Base-by-base conservation (phyloP, 2,888 invertebrate species). In the Crossocerus cetratus region DNA sequence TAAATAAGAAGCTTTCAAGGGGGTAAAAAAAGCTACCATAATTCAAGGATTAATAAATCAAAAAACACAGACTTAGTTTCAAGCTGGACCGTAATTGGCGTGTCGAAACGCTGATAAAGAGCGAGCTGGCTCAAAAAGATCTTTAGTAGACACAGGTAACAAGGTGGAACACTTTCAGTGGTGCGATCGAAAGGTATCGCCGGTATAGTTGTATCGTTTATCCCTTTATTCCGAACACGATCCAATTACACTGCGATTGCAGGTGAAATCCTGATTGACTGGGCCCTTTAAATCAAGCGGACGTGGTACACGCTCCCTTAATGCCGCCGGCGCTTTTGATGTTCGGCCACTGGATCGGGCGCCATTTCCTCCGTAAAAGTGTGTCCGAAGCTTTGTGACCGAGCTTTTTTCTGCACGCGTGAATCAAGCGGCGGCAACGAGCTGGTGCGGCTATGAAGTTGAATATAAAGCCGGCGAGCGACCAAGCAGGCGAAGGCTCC, bases 291-390 rank as follows among this genome's bases (percentile, higher is more conserved):
- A 87, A 87, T 88, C 86, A 85, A 86, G 85, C 88, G 80, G 85
- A 84, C 87, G 88, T 32, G 88, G 87, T 88, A 86, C 83, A 84
- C 86, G 84, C 86, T 86, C 86, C 78, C 84, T 86, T 84, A 75
- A 74, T 86, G 84, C 74, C 84, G 82, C 8, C 11, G 32, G 84
- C 83, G 83, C 84, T 81, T 86, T 87, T 85, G 84, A 85, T 76
- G 83, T 77, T 75, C 65, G 65, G 55, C 32, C 32, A 54, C 53
- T 69, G 67, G 57, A 20, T 22, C 32, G 53, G 8, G 32, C 49
- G 23, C 61, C 20, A 16, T 43, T 43, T 18, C 54, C 13, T 8
- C 43, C 11, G 43, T 16, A 43, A 32, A 63, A 42, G 14, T 16
- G 8, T 3, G 14, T n/a, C 23, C 58, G 18, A 21, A 16, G 13